These are phyloP conservation scores for Venustaconcha ellipsiformis DNA, from an alignment of 1,140 invertebrate species.

Conservation along the genomic window DNA sequence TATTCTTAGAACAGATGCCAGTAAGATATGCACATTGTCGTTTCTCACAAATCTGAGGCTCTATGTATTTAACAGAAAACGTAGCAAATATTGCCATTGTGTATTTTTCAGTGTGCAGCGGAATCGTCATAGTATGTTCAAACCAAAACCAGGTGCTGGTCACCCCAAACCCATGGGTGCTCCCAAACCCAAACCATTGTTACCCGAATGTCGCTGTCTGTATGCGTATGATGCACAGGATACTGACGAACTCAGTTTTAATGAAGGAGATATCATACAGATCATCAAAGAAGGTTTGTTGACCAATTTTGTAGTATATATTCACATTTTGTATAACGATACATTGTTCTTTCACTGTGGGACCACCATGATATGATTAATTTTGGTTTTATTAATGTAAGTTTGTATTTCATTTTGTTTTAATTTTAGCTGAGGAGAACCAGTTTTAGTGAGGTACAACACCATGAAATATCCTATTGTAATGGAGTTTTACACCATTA, in stretches of 20 bases:
- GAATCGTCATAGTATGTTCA: conserved; percentile 37
- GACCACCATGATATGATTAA: not conserved
- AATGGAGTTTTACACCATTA: too few relatives aligned
- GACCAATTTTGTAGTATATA: too few relatives aligned
- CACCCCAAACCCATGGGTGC: conserved; percentile 66
- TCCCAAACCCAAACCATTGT: conserved; percentile 66
- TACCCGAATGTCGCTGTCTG: conserved; percentile 75
- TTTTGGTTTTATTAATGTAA: not conserved
- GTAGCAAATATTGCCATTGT: too few relatives aligned
- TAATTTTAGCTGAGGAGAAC: not conserved
- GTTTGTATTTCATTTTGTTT: not conserved
- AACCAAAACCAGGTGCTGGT: conserved; percentile 59
- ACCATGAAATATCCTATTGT: too few relatives aligned
- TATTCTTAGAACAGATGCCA: too few relatives aligned
- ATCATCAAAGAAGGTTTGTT: conserved; percentile 76
- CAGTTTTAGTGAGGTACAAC: too few relatives aligned
- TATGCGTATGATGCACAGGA: conserved; percentile 80
- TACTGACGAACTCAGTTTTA: conserved; percentile 77
- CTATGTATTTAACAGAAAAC: too few relatives aligned
- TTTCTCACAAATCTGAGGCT: too few relatives aligned
- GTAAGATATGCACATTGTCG: too few relatives aligned
- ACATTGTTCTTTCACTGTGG: not conserved
- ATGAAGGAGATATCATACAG: conserved; percentile 77
- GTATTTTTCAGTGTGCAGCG: conserved; percentile 65
- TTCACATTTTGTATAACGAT: not conserved